phyloP scores from a whole-genome alignment of 2,113 vertebrate species.

The Hippotragus niger region DNA sequence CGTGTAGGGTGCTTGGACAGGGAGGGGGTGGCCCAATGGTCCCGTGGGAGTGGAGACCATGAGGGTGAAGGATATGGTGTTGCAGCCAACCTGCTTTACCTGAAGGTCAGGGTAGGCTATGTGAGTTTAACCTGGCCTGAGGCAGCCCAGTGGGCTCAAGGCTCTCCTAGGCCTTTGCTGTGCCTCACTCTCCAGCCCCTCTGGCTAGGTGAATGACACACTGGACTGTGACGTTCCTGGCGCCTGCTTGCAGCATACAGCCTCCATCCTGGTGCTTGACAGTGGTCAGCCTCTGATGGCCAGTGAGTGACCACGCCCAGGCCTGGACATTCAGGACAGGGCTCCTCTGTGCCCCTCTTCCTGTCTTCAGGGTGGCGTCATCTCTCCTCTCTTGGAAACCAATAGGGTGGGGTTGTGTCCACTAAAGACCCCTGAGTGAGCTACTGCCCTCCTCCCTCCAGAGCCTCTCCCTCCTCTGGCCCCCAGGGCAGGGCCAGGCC shows the following conservation, averaged over 20 bases:
- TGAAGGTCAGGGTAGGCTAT: background rate
- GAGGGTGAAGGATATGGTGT: background rate
- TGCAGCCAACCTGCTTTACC: background rate
- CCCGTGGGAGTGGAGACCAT: background rate
- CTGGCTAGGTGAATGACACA: constrained; percentile 57
- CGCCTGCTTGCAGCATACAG: constrained; percentile 67
- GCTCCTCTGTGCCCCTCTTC: background rate
- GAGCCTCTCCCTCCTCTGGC: background rate
- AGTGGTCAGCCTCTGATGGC: constrained; percentile 64
- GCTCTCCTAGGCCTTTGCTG: background rate
- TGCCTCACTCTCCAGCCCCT: background rate
- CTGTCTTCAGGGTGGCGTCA: background rate
- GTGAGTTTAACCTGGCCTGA: background rate
- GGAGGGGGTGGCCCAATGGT: background rate
- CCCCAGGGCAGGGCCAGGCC: background rate
- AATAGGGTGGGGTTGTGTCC: background rate
- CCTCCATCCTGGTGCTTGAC: constrained; percentile 77
- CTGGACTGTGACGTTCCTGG: constrained; percentile 71
- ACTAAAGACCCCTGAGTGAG: background rate
- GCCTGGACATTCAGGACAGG: background rate
- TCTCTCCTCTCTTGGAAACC: background rate
- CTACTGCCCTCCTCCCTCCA: background rate
- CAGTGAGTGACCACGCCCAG: constrained; percentile 75
- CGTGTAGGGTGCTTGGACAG: background rate
- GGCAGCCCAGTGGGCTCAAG: background rate